phyloP scores from a whole-genome alignment of 1,140 invertebrate genomes.

The Glossosoma conforme region DNA sequence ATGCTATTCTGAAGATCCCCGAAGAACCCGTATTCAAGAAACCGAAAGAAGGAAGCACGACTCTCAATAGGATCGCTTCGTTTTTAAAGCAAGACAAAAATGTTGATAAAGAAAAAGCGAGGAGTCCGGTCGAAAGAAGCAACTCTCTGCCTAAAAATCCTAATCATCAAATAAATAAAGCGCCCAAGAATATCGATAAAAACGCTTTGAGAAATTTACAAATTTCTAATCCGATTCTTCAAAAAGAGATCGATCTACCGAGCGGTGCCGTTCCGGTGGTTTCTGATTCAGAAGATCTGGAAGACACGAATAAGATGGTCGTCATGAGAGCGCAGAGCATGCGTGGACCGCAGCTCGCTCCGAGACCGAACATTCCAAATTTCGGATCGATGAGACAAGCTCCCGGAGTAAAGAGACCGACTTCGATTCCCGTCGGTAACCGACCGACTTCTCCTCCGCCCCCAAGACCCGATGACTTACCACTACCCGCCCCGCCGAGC shows the following conservation, averaged over 20 bases:
- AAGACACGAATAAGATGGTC: slow-evolving; percentile 47
- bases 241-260: slow-evolving; percentile 59
- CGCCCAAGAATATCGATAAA: slow-evolving; percentile 62
- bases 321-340: slow-evolving; percentile 74
- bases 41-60: slow-evolving; percentile 51
- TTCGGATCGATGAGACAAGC: slow-evolving; percentile 75
- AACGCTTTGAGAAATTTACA: slow-evolving; percentile 66
- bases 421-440: slow-evolving; percentile 58
- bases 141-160: slow-evolving; percentile 55
- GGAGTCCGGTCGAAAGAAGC: slow-evolving; percentile 51
- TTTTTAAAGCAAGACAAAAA: slow-evolving; percentile 64
- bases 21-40: slow-evolving; percentile 46
- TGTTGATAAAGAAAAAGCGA: slow-evolving; percentile 49
- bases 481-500: background rate
- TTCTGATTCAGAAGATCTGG: slow-evolving; percentile 45
- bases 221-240: slow-evolving; percentile 75
- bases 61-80: slow-evolving; percentile 69
- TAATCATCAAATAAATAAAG: slow-evolving; percentile 54
- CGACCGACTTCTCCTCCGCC: slow-evolving; percentile 62
- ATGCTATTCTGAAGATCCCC: slow-evolving; percentile 39
- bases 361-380: slow-evolving; percentile 59
- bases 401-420: slow-evolving; percentile 57
- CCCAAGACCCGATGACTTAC: slow-evolving; percentile 53
- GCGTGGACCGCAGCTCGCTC: slow-evolving; percentile 52
- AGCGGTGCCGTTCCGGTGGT: slow-evolving; percentile 53